Evolutionary conservation across 2,797 vertebrate genomes (phyloP).

Genomic region (Bradypodion pumilum): DNA sequence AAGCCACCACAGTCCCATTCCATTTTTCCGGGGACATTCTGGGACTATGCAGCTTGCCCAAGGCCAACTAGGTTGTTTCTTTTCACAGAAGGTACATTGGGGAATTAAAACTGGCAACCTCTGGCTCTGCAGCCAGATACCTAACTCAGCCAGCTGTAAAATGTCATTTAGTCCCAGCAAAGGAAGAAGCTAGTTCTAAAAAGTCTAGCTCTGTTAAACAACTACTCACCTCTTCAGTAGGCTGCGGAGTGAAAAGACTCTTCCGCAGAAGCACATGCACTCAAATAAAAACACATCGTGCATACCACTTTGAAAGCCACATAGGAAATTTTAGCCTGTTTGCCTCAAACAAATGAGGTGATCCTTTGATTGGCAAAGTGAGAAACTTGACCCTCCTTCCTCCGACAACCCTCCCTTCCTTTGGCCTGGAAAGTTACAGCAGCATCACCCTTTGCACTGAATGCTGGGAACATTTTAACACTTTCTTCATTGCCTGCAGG

Average conservation of each 20-base stretch:
- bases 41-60: too few relatives aligned
- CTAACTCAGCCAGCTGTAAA: too few relatives aligned
- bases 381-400: neutral
- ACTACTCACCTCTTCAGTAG: slow-evolving; percentile 1
- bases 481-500: neutral
- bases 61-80: too few relatives aligned
- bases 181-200: neutral
- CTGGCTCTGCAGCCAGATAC: too few relatives aligned
- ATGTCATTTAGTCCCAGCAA: neutral
- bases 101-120: too few relatives aligned
- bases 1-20: too few relatives aligned
- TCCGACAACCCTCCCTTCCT: neutral
- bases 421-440: neutral
- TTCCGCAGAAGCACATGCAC: neutral
- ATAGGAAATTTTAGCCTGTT: too few relatives aligned
- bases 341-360: neutral
- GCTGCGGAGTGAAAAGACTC: neutral
- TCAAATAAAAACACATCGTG: too few relatives aligned
- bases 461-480: slow-evolving; percentile 4
- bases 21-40: too few relatives aligned
- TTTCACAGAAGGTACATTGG: too few relatives aligned
- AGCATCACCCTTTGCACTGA: neutral
- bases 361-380: neutral
- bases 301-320: too few relatives aligned
- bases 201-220: neutral